A percentile compares a stretch with the other conserved stretches of the same genome.
Evolutionary conservation across 2,888 invertebrate genomes (phyloP).

Genomic region (Zygogramma bicolorata): DNA sequence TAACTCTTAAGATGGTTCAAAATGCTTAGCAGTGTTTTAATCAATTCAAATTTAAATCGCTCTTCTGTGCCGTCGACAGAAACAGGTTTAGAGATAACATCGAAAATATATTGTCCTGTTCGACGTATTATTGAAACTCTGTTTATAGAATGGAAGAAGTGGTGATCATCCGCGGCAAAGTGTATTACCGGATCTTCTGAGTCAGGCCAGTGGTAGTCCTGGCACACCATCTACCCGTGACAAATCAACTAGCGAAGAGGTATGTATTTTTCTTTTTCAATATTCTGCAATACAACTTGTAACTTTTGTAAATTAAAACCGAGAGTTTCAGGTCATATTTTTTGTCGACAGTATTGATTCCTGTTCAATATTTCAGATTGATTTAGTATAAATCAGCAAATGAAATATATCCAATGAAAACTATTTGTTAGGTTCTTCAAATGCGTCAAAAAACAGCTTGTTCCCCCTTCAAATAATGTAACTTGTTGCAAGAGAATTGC

Average conservation of each 20-base stretch:
- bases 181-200: conserved; percentile 94
- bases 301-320: background rate
- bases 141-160: conserved; percentile 64
- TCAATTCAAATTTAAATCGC: background rate
- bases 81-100: background rate
- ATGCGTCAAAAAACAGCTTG: too few relatives aligned
- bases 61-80: background rate
- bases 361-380: too few relatives aligned
- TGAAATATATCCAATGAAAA: too few relatives aligned
- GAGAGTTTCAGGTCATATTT: too few relatives aligned
- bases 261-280: conserved; percentile 67
- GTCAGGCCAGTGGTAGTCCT: conserved; percentile 83
- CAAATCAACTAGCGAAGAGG: conserved; percentile 92
- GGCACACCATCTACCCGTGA: conserved; percentile 90
- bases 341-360: too few relatives aligned
- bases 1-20: background rate
- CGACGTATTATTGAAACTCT: conserved; percentile 8
- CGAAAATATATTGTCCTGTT: background rate
- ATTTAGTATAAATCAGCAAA: too few relatives aligned
- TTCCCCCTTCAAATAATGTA: too few relatives aligned
- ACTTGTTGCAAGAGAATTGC: too few relatives aligned
- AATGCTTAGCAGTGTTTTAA: conserved; percentile 6
- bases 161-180: conserved; percentile 82
- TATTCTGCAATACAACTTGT: conserved; percentile 3
- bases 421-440: too few relatives aligned